Evolutionary conservation across 2,888 invertebrate genomes (phyloP).

Genomic region (Aleiodes testaceus): DNA sequence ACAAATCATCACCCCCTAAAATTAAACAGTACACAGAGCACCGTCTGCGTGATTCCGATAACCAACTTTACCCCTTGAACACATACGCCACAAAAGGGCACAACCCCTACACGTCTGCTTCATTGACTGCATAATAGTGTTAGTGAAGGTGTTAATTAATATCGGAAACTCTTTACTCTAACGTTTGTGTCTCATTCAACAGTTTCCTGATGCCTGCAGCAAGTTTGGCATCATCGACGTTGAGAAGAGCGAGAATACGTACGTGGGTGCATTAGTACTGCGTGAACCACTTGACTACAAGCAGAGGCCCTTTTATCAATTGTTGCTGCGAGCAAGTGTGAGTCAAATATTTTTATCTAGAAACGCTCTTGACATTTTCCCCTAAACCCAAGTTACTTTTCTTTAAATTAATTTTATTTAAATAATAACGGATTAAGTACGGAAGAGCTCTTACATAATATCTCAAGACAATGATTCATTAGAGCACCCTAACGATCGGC

Average conservation of each 20-base stretch:
- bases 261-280: constrained; percentile 83
- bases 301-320: constrained; percentile 84
- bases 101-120: background rate
- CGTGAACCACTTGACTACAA: constrained; percentile 84
- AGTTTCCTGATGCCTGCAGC: constrained; percentile 83
- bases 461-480: constrained; percentile 34
- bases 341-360: constrained; percentile 65
- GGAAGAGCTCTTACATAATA: too few relatives aligned
- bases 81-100: constrained; percentile 3
- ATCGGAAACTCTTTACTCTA: constrained; percentile 49
- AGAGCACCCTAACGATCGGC: too few relatives aligned
- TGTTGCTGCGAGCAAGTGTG: constrained; percentile 85
- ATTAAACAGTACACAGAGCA: constrained; percentile 17
- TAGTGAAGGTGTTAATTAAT: constrained; percentile 47
- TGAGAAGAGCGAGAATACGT: constrained; percentile 79
- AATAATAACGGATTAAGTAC: too few relatives aligned
- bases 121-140: constrained; percentile 19
- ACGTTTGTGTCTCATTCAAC: constrained; percentile 46
- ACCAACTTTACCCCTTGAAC: constrained; percentile 27
- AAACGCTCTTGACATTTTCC: background rate
- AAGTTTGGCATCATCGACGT: constrained; percentile 80
- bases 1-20: background rate
- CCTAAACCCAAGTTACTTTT: too few relatives aligned
- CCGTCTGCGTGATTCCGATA: constrained; percentile 11
- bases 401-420: too few relatives aligned